Base-by-base conservation (phyloP, 30 jellyfish, hydroid and myxozoan genomes). In the Aurelia aurita region DNA sequence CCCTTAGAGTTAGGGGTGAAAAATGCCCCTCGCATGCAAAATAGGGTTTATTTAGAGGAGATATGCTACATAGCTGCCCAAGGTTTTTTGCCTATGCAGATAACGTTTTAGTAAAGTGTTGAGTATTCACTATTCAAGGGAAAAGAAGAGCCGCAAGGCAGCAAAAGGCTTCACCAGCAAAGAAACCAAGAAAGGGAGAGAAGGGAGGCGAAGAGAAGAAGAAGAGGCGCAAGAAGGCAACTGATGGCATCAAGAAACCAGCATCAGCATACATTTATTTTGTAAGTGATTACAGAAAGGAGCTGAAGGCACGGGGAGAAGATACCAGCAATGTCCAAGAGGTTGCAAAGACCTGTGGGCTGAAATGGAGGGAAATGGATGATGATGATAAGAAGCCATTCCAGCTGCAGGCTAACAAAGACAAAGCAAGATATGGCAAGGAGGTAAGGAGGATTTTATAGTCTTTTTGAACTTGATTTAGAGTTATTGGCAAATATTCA, bases 251-350 rank as follows among this genome's bases (percentile, higher is more conserved):
- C 91, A 92, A 92, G 79, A 92, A 92, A 44, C 98, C 98, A 8
- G 90, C 97, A 2, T 94, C 98, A n/a, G 98, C 98, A 20, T 94
- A 87, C 94, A 82, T 94, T 58, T 94, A 87, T 77, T 94, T 94
- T 86, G 97, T 89, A 8, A 67, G 96, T 59, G 91, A 87, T 51
- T 88, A 82, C 80, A 87, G 98, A 32, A 73, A 79, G 75, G 88
- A 80, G 57, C 44, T 94, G 49, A 94, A 94, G 45, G 87, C 72
- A 76, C 77, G 71, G 54, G 98, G 98, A 12, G 81, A 80, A 61
- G 91, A 80, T 28, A 80, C 91, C 2, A 72, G 91, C 47, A 89
- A 75, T 53, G 97, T 94, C 6, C 96, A 94, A 60, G 97, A 94
- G 28, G 96, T 94, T 21, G 98, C 98, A 2, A 94, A 88, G 66